phyloP scores from a whole-genome alignment of 2,113 vertebrate genomes.

The Aramus guarauna region DNA sequence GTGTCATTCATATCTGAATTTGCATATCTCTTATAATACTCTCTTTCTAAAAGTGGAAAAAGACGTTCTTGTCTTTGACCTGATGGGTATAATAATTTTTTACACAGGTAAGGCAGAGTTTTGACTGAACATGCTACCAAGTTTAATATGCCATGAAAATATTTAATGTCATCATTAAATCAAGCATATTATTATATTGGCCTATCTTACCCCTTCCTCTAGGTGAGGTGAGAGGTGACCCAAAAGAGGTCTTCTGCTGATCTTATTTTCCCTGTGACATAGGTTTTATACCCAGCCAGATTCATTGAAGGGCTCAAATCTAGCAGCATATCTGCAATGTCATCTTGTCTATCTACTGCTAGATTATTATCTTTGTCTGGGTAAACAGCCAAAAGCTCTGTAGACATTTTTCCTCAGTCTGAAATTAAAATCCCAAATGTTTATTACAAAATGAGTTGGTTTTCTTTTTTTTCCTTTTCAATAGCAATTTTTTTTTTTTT shows the following conservation, averaged over 20 bases:
- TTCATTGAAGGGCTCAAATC: not conserved
- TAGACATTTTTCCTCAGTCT: not conserved
- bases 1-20: not conserved
- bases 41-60: not conserved
- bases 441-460: not conserved
- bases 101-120: not conserved
- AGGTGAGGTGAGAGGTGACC: not conserved
- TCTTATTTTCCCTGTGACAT: not conserved
- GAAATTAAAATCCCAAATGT: not conserved
- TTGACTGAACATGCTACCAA: not conserved
- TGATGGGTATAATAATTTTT: not conserved
- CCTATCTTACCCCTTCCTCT: fast-evolving
- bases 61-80: not conserved
- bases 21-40: not conserved
- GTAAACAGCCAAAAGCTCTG: not conserved
- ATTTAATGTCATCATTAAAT: not conserved
- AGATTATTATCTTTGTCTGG: not conserved
- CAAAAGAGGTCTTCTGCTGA: not conserved
- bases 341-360: not conserved
- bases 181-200: not conserved
- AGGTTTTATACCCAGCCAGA: not conserved
- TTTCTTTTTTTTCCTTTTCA: not conserved
- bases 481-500: not conserved
- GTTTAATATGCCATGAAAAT: not conserved
- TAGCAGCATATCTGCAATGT: not conserved